Evolutionary conservation across 2,888 invertebrate species (phyloP), one percentile per base, ranked within the genome.

Genomic region (Yponomeuta malinellus): DNA sequence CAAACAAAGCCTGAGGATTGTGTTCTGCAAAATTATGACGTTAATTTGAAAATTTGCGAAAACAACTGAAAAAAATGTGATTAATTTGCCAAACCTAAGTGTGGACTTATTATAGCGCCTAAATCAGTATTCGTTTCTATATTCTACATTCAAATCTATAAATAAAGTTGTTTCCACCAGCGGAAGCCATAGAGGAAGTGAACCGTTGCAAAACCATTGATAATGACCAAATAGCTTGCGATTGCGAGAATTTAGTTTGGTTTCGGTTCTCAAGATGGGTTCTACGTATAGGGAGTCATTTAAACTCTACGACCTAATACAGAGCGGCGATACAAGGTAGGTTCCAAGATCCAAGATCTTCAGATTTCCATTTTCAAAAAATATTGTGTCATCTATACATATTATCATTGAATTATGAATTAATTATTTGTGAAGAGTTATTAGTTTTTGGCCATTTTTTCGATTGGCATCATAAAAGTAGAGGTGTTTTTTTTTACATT

Each of bases 291-390:
- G 82, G 76, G 88, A 89, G 74, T 80, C 90, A 70, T 92, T 91
- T 78, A 93, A 94, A 76, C 83, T 95, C 63, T 94, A 94, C 78
- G 95, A 95, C 83, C 93, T 94, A 70, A 93, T 95, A 72, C 94
- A 95, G 82, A 94, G 94, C 79, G 93, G 93, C 72, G 92, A 94
- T 80, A 83, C 93, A 74, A 91, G 92, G 94, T 94, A 90, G 77
- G 84, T 84, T n/a, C n/a, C n/a, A n/a, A n/a, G n/a, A 71, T 72
- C 66, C 59, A 59, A 59, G 15, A 59, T 59, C 10, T 52, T 52
- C 5, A 12, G 52, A 52, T 6, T 59, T 59, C 52, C 12, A 1
- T 59, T 59, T 59, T 15, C 1, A 59, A 59, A 59, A 15, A 59
- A 15, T 15, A 15, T 59, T 15, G 52, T 15, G 12, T 15, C 52